Evolutionary conservation across 2,113 vertebrate species (phyloP).

Genomic region (Mobula birostris): DNA sequence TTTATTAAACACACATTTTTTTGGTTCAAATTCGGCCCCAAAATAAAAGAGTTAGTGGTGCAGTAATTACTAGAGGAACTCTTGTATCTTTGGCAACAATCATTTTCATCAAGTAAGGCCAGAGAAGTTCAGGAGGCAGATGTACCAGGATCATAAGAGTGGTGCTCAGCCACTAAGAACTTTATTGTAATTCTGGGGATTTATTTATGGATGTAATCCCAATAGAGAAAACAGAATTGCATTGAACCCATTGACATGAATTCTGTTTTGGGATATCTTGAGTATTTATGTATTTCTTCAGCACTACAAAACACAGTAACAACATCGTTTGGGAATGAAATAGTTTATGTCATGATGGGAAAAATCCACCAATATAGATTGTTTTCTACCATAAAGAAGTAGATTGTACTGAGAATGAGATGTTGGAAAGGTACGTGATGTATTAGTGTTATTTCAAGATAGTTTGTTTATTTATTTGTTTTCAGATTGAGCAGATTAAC

Average conservation of each 20-base stretch:
- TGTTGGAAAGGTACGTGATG: not conserved
- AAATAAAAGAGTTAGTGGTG: not conserved
- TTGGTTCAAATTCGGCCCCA: not conserved
- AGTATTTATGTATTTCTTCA: not conserved
- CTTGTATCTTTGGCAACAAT: not conserved
- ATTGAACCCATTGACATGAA: not conserved
- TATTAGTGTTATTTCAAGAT: not conserved
- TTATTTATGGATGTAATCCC: not conserved
- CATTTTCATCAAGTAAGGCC: not conserved
- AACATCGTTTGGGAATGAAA: not conserved
- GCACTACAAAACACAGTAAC: not conserved
- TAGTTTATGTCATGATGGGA: not conserved
- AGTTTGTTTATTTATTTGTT: no score
- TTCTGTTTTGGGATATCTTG: no score
- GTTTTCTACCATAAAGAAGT: not conserved
- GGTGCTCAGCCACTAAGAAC: not conserved
- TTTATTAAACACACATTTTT: not conserved
- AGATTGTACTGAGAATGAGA: not conserved
- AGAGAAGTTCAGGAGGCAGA: not conserved
- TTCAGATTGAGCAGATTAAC: no score
- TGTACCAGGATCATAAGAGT: not conserved
- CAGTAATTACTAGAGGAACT: not conserved
- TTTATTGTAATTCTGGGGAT: not conserved
- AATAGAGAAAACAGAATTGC: not conserved
- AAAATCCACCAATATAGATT: not conserved